Base-by-base conservation (phyloP, 2,888 invertebrate species). In the Hydriomena furcata region DNA sequence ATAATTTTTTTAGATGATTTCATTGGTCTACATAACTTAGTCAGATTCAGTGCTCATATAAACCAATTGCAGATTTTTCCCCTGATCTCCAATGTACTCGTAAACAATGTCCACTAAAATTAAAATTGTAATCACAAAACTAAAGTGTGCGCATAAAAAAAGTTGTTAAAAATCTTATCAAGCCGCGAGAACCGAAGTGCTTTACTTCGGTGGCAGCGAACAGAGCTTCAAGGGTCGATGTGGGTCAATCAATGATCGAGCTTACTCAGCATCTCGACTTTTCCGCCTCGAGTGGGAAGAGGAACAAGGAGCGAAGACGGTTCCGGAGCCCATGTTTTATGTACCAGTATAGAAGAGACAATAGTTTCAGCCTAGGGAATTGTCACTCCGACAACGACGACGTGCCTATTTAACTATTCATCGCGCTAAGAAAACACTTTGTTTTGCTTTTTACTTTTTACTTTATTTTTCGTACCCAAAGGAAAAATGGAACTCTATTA, bases 241-340 rank as follows among this genome's bases (percentile, higher is more conserved):
- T 54, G 42, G 53, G 51, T 53, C 57, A 37, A 48, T 51, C 53
- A 47, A 53, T 48, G 47, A 35, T 12, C 12, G 21, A 20, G 41
- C 50, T 38, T 42, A 38, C 53, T 47, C 38, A 34, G 52, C 50
- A 42, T 47, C 47, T 41, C 32, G 23, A 46, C 40, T 40, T 40
- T 36, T 25, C 24, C 30, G 23, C 10, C 40, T 34, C 25, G 17
- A 31, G 31, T 24, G 42, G 32, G 23, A 23, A 23, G 12, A 35
- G 10, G 23, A 28, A 43, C 30, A n/a, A 28, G 12, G 28, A 12
- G 35, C 34, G 5, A 17, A 8, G 28, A 30, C 0, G 23, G 21
- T 4, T 11, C 7, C 43, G n/a, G 17, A 20, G 27, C 10, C 27
- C 21, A 12, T 40, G 40, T 24, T 11, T n/a, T 8, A 40, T 27